These are phyloP conservation scores for Limnephilus lunatus DNA, from an alignment of 2,888 invertebrate genomes.

Conservation along the genomic window DNA sequence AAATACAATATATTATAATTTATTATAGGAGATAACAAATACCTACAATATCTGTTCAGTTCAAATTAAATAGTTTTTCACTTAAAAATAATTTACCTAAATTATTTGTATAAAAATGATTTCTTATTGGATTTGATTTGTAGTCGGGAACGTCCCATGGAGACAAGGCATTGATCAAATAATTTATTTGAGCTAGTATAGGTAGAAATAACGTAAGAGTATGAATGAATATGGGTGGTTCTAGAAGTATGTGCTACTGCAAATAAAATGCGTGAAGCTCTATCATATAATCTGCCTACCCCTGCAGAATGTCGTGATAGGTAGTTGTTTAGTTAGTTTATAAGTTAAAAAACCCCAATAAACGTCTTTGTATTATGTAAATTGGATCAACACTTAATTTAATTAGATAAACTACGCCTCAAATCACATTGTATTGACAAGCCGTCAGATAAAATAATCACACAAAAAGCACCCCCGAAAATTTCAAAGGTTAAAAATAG, in stretches of 20 bases:
- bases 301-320: background rate
- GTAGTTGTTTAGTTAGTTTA: background rate
- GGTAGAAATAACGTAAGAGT: background rate
- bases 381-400: background rate
- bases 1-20: no score
- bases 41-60: no score
- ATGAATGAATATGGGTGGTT: background rate
- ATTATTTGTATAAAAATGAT: no score
- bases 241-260: background rate
- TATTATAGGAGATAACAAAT: no score
- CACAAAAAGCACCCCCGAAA: background rate
- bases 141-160: no score
- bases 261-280: background rate
- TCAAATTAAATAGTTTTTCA: no score
- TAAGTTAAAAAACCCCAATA: background rate
- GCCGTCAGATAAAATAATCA: background rate
- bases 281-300: background rate
- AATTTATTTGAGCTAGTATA: no score
- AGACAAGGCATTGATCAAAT: background rate
- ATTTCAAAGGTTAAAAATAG: background rate
- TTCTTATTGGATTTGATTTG: no score
- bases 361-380: background rate
- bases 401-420: background rate
- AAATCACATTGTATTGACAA: background rate
- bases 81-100: no score